A percentile compares a stretch with the other conserved stretches of the same genome.
Evolutionary conservation across 2,888 invertebrate genomes (phyloP).

Genomic region (Sphecodes monilicornis): DNA sequence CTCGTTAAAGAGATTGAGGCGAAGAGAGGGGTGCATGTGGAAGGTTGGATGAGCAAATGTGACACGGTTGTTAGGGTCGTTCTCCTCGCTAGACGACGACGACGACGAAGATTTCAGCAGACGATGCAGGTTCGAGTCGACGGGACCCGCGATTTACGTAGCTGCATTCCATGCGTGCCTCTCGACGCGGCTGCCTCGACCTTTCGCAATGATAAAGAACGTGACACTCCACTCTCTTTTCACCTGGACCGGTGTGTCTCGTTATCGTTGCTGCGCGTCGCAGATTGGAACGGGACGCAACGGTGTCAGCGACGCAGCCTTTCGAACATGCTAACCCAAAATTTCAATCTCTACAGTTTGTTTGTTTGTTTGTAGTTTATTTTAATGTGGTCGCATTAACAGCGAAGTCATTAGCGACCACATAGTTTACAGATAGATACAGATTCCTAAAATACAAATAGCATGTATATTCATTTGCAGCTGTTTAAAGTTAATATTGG

Average conservation of each 20-base stretch:
- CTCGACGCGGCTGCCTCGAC: constrained; percentile 27
- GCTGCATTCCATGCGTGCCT: constrained; percentile 21
- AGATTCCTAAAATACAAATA: no score
- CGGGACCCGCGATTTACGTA: constrained; percentile 5
- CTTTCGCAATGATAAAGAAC: constrained; percentile 32
- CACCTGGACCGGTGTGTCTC: constrained; percentile 15
- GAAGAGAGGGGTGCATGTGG: not conserved
- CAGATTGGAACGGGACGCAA: not conserved
- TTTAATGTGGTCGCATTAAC: no score
- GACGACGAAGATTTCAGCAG: constrained; percentile 6
- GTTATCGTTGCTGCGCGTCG: not conserved
- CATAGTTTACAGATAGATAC: no score
- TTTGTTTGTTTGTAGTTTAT: no score
- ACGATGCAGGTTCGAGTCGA: not conserved
- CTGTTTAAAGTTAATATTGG: no score
- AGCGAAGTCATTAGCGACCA: no score
- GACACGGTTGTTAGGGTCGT: not conserved
- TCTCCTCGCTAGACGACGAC: not conserved
- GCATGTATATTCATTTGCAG: no score
- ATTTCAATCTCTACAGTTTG: no score
- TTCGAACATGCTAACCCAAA: not conserved
- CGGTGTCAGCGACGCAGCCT: not conserved
- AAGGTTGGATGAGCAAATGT: not conserved
- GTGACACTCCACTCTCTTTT: constrained; percentile 1
- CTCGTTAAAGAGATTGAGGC: not conserved